Conservation (phyloP, 1,140 invertebrate species). For the Leptopilina clavipes region DNA sequence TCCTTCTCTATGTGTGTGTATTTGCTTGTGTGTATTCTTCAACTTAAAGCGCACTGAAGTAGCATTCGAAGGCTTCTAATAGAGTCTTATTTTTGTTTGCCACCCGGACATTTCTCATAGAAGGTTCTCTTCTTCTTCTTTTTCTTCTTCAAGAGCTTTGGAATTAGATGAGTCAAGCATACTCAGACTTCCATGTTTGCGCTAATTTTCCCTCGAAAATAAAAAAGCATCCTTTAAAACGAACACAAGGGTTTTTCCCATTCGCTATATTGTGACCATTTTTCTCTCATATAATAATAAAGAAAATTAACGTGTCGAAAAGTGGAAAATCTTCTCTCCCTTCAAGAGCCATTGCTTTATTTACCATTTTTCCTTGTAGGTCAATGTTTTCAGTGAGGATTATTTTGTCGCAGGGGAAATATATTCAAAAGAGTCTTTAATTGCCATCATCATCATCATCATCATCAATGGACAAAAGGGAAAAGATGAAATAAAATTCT, state of each 20-base stretch:
- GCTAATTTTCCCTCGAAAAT: conserved; percentile 10
- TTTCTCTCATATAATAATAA: background rate
- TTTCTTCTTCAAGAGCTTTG: background rate
- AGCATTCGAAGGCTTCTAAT: conserved; percentile 30
- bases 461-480: background rate
- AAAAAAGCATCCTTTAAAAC: background rate
- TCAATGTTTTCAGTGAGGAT: conserved; percentile 8
- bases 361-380: background rate
- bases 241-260: background rate
- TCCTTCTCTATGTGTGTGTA: background rate
- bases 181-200: background rate
- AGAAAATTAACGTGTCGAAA: conserved; percentile 22
- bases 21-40: conserved; percentile 26
- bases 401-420: background rate
- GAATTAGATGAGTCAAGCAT: conserved; percentile 11
- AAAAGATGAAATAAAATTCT: background rate
- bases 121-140: background rate
- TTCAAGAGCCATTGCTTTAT: background rate
- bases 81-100: conserved; percentile 31
- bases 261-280: background rate
- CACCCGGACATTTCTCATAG: conserved; percentile 14
- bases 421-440: background rate
- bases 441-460: background rate
- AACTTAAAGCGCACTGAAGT: conserved; percentile 12
- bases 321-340: conserved; percentile 3